phyloP scores from a whole-genome alignment of 1,140 invertebrate species.

The Centruroides vittatus region DNA sequence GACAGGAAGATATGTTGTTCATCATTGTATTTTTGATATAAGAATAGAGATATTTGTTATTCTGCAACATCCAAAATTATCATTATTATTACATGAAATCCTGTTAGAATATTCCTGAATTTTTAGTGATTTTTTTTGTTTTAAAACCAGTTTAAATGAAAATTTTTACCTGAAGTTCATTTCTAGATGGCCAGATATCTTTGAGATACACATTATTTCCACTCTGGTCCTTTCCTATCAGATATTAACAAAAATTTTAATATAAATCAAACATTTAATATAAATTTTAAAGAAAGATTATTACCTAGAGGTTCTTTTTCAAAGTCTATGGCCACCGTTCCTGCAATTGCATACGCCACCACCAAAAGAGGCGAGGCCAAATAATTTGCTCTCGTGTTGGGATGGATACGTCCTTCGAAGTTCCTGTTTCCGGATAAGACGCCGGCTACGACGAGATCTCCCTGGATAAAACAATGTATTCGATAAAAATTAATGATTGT shows the following conservation, averaged over 20 bases:
- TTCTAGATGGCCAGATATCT: slow-evolving; percentile 91
- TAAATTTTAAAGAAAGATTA: slow-evolving; percentile 9
- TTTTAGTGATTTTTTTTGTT: no score
- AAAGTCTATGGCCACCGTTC: slow-evolving; percentile 88
- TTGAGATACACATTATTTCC: slow-evolving; percentile 63
- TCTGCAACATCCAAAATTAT: no score
- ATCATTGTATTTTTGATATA: no score
- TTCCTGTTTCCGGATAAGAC: slow-evolving; percentile 93
- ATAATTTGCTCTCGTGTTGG: slow-evolving; percentile 90
- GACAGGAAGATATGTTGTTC: no score
- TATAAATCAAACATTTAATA: slow-evolving; percentile 1
- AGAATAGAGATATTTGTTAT: no score
- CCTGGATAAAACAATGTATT: slow-evolving; percentile 31
- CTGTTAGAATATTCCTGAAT: no score
- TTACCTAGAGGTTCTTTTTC: slow-evolving; percentile 71
- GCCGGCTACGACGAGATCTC: slow-evolving; percentile 83
- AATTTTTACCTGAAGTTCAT: slow-evolving; percentile 49
- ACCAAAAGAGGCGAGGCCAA: slow-evolving; percentile 87
- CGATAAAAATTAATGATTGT: no score
- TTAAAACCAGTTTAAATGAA: neutral
- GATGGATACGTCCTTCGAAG: slow-evolving; percentile 95
- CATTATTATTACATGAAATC: no score
- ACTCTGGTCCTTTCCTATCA: slow-evolving; percentile 45
- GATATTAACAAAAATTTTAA: neutral
- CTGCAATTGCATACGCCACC: slow-evolving; percentile 92